Evolutionary conservation across 2,888 invertebrate genomes (phyloP).

Genomic region (Gymnoscelis rufifasciata): DNA sequence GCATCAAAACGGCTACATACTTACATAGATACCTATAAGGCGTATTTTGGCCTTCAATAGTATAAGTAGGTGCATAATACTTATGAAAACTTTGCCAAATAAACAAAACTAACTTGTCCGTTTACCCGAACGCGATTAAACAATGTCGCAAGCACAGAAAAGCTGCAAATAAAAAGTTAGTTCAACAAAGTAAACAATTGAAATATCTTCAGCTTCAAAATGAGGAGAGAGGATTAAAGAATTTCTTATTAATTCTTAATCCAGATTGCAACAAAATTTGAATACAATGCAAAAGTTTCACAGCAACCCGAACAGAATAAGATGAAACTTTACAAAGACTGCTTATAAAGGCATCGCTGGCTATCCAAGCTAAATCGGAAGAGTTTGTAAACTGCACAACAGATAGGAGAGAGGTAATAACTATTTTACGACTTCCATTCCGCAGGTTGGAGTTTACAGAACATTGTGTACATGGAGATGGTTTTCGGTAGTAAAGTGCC

Average conservation of each 20-base stretch:
- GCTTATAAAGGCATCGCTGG: conserved; percentile 26
- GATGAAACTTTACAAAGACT: conserved; percentile 17
- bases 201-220: too few relatives aligned
- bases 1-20: too few relatives aligned
- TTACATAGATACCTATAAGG: too few relatives aligned
- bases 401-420: conserved; percentile 40
- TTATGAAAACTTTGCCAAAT: background rate
- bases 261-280: conserved; percentile 5
- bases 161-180: background rate
- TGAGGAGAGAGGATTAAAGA: too few relatives aligned
- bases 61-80: too few relatives aligned
- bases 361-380: conserved; percentile 26
- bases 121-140: too few relatives aligned
- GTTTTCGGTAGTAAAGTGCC: background rate
- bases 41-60: too few relatives aligned
- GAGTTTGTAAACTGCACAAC: conserved; percentile 24
- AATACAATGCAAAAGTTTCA: conserved; percentile 12
- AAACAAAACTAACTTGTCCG: too few relatives aligned
- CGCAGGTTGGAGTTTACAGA: conserved; percentile 27
- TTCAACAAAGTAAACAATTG: too few relatives aligned
- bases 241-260: conserved; percentile 6
- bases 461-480: background rate
- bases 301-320: conserved; percentile 3
- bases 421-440: conserved; percentile 62
- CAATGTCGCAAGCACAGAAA: too few relatives aligned